Evolutionary conservation across 2,888 invertebrate genomes (phyloP), one percentile per base, ranked within the genome.

Genomic region (Masnerella sp.): DNA sequence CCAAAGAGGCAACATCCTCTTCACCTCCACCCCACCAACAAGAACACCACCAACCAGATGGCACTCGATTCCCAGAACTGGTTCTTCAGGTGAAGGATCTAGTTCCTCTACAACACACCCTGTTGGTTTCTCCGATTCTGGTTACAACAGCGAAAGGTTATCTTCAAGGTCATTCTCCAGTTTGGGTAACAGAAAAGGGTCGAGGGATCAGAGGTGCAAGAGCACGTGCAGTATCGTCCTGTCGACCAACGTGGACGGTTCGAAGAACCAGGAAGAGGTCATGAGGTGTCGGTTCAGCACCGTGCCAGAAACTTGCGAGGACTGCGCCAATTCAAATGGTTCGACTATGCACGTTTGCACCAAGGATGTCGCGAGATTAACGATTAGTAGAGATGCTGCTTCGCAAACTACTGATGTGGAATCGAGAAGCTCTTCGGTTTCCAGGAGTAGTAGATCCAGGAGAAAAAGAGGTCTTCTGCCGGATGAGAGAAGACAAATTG

Each of bases 151-250:
- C 79, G 90, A 91, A 78, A 88, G 86, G 70, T 82, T 88, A 4
- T 88, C 89, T 0, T 88, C 89, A 0, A 87, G 84, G 69, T 86
- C 88, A 0, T 85, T 83, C 49, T 83, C 83, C 5, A 86, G 82
- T 72, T 75, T 87, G 17, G 83, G 83, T 5, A 68, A 47, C 0
- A 79, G 83, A n/a, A 76, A 85, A 58, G 72, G 81, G 0, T 85
- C 85, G 45, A 89, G 88, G 74, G 88, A 89, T 74, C 84, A 90
- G 3, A 88, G 89, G 65, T 93, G 93, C 80, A 90, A 89, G 74
- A 93, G 92, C 84, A 93, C 93, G 0, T 93, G 92, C 81, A 93
- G 90, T 81, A 93, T 93, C 59, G 90, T 91, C 9, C 88, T 93
- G 42, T 90, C 91, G 5, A 88, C 90, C 1, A 89, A 89, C 73